Evolutionary conservation across 1,140 invertebrate species (phyloP), one percentile per base, ranked within the genome.

Genomic region (Tetranychus urticae): DNA sequence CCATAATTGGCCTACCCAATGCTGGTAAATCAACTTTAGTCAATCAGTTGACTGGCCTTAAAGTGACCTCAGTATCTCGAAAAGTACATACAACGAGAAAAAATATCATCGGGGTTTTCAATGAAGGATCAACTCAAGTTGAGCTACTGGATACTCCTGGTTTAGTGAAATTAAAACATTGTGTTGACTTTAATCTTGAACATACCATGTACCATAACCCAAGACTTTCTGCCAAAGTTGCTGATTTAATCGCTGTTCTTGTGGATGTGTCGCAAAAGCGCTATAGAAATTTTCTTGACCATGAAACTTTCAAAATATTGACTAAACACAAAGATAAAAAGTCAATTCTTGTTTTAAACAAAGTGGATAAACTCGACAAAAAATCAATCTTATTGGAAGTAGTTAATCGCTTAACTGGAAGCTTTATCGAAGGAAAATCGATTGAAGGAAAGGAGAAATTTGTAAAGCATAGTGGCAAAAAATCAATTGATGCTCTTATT

Each of bases 21-120:
- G 81, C 81, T 62, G 91, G 91, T 50, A 97, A 97, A 73, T 94
- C 89, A 73, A 93, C 90, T 1, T 74, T 97, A 3, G 83, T 91
- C 42, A 97, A 97, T 77, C 76, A 80, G 68, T 76, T 96, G 35
- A 76, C 86, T 47, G 77, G 81, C 42, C 39, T 57, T 31, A 66
- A 89, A 85, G 77, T 92, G 59, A 88, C 87, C 71, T 80, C 88
- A 39, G 80, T 84, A 12, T 94, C 90, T 1, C 79, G 76, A 35
- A 92, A 90, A 75, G 82, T 88, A 23, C 89, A 97, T 67, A 94
- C 90, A 13, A 97, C 91, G 1, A 77, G 81, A 63, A 75, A 76
- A 57, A 79, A 82, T 64, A 77, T 80, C 1, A 77, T 78, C 67
- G 86, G 82, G 14, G 78, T 92, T 61, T 80, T 78, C 67, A 82